Conservation (phyloP, 2,888 invertebrate genomes). For the Dinocampus coccinellae region DNA sequence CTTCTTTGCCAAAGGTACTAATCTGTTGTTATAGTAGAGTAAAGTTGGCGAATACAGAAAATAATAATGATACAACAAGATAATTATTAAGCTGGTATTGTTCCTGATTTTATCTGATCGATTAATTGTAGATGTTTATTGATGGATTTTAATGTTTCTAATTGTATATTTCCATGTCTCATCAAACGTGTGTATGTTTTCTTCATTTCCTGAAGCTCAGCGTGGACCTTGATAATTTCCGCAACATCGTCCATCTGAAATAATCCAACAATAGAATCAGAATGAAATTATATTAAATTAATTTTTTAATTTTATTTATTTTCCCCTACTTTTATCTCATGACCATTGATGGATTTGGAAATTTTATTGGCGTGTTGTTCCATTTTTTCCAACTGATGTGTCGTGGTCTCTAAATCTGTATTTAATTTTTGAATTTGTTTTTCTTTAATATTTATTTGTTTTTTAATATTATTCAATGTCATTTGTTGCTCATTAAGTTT, state of each 20-base stretch:
- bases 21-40: conserved; percentile 2
- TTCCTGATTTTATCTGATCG: conserved; percentile 15
- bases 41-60: background rate
- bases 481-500: conserved; percentile 72
- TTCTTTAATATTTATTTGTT: conserved; percentile 68
- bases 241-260: conserved; percentile 71
- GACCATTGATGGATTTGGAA: conserved; percentile 8
- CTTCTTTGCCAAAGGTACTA: background rate
- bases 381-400: conserved; percentile 66
- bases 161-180: conserved; percentile 55
- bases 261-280: background rate
- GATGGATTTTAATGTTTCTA: conserved; percentile 38
- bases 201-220: conserved; percentile 70
- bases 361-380: conserved; percentile 4
- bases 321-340: background rate
- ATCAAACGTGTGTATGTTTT: conserved; percentile 65
- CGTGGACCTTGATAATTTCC: conserved; percentile 73
- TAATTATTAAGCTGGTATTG: background rate
- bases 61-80: background rate
- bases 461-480: conserved; percentile 68
- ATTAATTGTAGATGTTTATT: conserved; percentile 34
- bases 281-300: background rate
- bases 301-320: background rate
- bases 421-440: conserved; percentile 68
- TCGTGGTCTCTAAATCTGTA: conserved; percentile 67